A percentile compares a stretch with the other conserved stretches of the same genome.
These are phyloP conservation scores for Carassius carassius DNA, from an alignment of 2,113 vertebrate species.

Conservation along the genomic window DNA sequence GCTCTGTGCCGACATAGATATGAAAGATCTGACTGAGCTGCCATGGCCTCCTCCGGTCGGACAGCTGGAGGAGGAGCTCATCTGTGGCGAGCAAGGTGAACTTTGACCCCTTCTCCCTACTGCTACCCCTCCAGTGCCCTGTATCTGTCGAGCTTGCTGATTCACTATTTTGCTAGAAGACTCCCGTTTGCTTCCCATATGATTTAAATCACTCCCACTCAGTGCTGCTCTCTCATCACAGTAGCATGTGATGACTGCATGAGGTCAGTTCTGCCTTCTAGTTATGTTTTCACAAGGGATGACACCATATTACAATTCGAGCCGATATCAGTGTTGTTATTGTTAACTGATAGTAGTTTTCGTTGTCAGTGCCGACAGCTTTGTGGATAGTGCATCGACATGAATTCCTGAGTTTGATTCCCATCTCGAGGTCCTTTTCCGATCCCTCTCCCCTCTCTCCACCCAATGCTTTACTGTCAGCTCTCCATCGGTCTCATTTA, in stretches of 20 bases:
- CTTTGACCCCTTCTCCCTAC: conserved; percentile 53
- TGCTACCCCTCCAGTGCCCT: conserved; percentile 10
- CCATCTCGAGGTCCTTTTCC: no score
- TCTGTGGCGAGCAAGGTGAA: conserved; percentile 75
- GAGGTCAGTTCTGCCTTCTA: not conserved
- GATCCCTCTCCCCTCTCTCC: no score
- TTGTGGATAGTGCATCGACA: no score
- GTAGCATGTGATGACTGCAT: conserved; percentile 4
- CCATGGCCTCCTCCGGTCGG: conserved; percentile 76
- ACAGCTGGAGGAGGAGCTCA: conserved; percentile 72
- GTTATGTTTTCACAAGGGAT: not conserved
- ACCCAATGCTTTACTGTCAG: no score
- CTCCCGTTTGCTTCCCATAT: conserved; percentile 8
- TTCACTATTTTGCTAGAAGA: not conserved
- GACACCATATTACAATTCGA: not conserved
- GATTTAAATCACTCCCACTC: not conserved
- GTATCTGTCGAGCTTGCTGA: conserved; percentile 13
- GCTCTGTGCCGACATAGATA: conserved; percentile 64
- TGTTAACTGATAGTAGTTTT: not conserved
- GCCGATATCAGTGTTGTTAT: not conserved
- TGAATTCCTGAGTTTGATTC: no score
- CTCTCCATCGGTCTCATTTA: no score
- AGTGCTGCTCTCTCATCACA: not conserved
- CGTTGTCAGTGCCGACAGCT: no score
- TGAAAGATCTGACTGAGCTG: conserved; percentile 72